Evolutionary conservation across 2,113 vertebrate species (phyloP).

Genomic region (Callopanchax toddi): DNA sequence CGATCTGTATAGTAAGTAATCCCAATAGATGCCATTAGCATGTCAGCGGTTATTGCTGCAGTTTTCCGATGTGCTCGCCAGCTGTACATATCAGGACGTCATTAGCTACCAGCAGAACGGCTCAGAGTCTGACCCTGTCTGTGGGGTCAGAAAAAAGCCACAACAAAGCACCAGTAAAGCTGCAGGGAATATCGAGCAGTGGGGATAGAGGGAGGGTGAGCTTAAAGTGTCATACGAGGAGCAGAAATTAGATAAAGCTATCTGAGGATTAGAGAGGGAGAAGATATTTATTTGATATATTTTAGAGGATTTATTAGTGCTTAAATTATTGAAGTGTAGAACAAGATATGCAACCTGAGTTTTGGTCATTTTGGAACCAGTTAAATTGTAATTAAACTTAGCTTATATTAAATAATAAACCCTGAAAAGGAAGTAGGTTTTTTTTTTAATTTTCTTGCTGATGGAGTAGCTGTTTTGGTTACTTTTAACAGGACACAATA

Average conservation of each 20-base stretch:
- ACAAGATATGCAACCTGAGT: constrained; percentile 30
- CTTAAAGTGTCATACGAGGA: constrained; percentile 61
- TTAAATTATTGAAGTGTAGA: constrained; percentile 47
- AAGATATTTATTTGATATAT: constrained; percentile 75
- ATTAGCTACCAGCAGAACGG: constrained; percentile 51
- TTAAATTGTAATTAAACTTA: not conserved
- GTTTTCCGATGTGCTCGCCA: constrained; percentile 68
- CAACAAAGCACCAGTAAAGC: constrained; percentile 64
- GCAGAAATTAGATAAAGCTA: constrained; percentile 65
- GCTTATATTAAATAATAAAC: not conserved
- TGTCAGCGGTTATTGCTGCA: constrained; percentile 76
- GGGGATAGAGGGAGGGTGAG: constrained; percentile 43
- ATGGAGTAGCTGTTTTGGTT: too few species aligned
- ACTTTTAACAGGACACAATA: constrained; percentile 29
- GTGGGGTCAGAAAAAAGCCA: constrained; percentile 58
- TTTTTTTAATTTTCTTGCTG: too few species aligned
- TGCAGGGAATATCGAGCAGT: constrained; percentile 54
- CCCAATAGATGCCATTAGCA: constrained; percentile 85
- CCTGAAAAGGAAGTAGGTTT: too few species aligned
- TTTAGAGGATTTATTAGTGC: constrained; percentile 59
- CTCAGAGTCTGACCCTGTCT: constrained; percentile 56
- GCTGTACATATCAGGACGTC: constrained; percentile 63
- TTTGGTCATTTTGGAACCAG: too few species aligned
- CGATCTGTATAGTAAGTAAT: constrained; percentile 82
- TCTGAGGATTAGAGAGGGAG: constrained; percentile 62